These are phyloP conservation scores for Oriolus oriolus DNA, from an alignment of 2,113 vertebrate species.

Conservation along the genomic window DNA sequence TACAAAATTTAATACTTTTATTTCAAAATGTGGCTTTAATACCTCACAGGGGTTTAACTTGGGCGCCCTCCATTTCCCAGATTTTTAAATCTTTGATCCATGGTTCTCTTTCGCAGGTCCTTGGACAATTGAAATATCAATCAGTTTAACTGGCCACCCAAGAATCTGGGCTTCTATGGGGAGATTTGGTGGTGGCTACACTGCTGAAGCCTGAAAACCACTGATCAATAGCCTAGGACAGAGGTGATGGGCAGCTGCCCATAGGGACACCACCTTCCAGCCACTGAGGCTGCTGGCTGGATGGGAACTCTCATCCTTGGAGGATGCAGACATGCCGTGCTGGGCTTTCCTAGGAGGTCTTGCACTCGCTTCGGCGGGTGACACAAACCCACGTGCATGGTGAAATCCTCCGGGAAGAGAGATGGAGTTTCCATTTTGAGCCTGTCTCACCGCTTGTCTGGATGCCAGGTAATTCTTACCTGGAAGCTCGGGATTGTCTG, in stretches of 20 bases:
- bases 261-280: neutral
- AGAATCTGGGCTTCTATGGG: neutral
- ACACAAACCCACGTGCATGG: neutral
- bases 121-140: neutral
- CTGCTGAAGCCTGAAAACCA: neutral
- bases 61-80: neutral
- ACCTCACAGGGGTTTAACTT: neutral
- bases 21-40: neutral
- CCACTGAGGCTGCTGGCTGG: neutral
- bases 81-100: neutral
- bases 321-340: neutral
- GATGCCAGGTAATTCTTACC: conserved; percentile 31
- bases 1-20: neutral
- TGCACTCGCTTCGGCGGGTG: accelerated
- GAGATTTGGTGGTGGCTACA: neutral
- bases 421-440: neutral
- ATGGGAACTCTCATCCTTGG: neutral
- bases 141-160: neutral
- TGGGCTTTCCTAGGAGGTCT: neutral
- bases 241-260: neutral
- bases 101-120: neutral
- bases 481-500: neutral
- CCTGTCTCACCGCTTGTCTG: neutral
- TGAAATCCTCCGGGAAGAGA: neutral
- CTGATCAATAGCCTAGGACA: neutral